phyloP scores from a whole-genome alignment of 2,797 vertebrate species.

The Enteromius argenteus region DNA sequence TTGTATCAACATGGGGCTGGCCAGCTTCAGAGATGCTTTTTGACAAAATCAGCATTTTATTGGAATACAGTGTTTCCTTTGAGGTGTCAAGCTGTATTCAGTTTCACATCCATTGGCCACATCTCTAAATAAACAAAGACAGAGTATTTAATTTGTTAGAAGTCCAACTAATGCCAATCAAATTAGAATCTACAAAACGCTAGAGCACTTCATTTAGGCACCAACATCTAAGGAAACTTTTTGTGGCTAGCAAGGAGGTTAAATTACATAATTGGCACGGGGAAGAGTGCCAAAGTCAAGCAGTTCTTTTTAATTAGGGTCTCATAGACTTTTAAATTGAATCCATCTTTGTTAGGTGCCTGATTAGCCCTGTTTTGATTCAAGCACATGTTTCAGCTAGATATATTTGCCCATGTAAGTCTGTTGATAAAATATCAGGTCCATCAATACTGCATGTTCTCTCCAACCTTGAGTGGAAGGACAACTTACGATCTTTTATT shows the following conservation, averaged over 20 bases:
- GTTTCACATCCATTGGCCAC: not conserved
- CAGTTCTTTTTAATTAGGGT: constrained; percentile 55
- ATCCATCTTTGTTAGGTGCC: constrained; percentile 65
- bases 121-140: not conserved
- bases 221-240: constrained; percentile 39
- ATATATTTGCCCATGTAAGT: constrained; percentile 62
- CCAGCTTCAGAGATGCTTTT: constrained; percentile 1
- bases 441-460: constrained; percentile 66
- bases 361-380: constrained; percentile 65
- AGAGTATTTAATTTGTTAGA: not conserved
- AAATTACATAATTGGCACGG: constrained; percentile 34
- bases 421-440: constrained; percentile 68
- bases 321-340: constrained; percentile 59
- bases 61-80: not conserved
- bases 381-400: constrained; percentile 58
- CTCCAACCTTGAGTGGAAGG: constrained; percentile 64
- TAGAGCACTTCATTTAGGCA: constrained; percentile 11
- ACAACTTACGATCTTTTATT: not conserved
- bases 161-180: not conserved
- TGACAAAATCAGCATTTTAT: constrained; percentile 32
- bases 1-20: constrained; percentile 24
- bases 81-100: constrained; percentile 11
- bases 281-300: constrained; percentile 36
- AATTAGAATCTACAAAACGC: not conserved
- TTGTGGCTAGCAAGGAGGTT: constrained; percentile 16